Percentiles rank a stretch among this genome's conserved stretches.
These are phyloP conservation scores for Neodontobutis hainanensis DNA, from an alignment of 2,113 vertebrate species.

Conservation along the genomic window DNA sequence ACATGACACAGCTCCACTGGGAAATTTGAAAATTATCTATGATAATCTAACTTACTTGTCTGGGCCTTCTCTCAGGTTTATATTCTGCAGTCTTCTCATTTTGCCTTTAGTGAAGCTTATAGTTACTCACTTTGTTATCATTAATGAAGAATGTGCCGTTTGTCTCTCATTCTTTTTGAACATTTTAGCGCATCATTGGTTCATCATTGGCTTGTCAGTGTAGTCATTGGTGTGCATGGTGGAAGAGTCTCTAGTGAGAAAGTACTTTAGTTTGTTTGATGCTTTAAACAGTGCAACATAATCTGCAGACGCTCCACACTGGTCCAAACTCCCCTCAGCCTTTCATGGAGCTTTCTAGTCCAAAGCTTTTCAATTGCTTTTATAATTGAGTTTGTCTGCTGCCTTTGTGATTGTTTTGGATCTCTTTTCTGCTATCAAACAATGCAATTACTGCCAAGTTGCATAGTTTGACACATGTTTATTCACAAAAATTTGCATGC, in stretches of 20 bases:
- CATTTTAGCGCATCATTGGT: constrained; percentile 39
- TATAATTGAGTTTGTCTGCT: constrained; percentile 76
- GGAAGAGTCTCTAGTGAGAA: constrained; percentile 62
- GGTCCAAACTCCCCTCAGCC: constrained; percentile 66
- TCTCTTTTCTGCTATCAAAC: constrained; percentile 71
- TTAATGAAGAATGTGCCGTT: too few relatives aligned
- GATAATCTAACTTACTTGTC: constrained; percentile 13
- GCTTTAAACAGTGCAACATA: constrained; percentile 67
- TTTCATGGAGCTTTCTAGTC: constrained; percentile 69
- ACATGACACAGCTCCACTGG: constrained; percentile 17
- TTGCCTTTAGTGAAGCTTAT: constrained; percentile 18
- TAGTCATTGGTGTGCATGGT: constrained; percentile 34
- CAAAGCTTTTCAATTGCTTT: constrained; percentile 74
- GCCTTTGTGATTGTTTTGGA: constrained; percentile 71
- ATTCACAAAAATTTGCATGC: constrained; percentile 48
- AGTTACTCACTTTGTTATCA: neutral
- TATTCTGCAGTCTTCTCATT: constrained; percentile 4
- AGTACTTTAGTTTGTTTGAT: constrained; percentile 69
- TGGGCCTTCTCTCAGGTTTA: constrained; percentile 11
- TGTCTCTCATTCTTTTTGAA: too few relatives aligned
- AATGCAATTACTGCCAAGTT: constrained; percentile 69
- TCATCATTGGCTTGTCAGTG: constrained; percentile 21
- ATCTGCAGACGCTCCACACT: constrained; percentile 62
- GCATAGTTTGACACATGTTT: constrained; percentile 52
- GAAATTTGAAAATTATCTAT: constrained; percentile 13